Evolutionary conservation across 2,888 invertebrate species (phyloP).

Genomic region (Yponomeuta cagnagella): DNA sequence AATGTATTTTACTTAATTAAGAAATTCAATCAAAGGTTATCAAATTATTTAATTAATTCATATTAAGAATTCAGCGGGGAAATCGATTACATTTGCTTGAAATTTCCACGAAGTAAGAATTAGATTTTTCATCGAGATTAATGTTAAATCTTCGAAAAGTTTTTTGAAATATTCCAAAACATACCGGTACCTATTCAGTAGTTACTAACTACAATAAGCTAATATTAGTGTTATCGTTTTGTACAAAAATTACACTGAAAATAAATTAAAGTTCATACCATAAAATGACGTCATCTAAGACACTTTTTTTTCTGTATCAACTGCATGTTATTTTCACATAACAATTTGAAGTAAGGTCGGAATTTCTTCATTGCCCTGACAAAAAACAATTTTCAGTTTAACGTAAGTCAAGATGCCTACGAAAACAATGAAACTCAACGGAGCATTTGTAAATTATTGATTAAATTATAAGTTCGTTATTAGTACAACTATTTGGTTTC

Average conservation of each 20-base stretch:
- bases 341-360: no score
- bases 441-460: constrained; percentile 45
- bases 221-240: no score
- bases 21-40: not conserved
- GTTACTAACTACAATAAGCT: no score
- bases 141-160: not conserved
- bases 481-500: constrained; percentile 39
- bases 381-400: not conserved
- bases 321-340: no score
- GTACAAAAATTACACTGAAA: no score
- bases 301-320: no score
- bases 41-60: not conserved
- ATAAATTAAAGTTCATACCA: no score
- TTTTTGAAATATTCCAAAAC: not conserved
- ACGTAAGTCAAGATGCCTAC: not conserved
- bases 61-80: not conserved
- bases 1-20: constrained; percentile 1
- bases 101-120: not conserved
- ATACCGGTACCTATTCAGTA: not conserved
- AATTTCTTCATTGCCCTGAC: no score
- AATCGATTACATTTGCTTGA: not conserved
- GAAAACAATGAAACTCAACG: not conserved
- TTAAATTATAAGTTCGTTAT: constrained; percentile 53
- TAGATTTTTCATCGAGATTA: constrained; percentile 4
- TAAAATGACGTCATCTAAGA: no score